Evolutionary conservation across 1,140 invertebrate genomes (phyloP), one percentile per base, ranked within the genome.

Genomic region (Drosophila arawakana): DNA sequence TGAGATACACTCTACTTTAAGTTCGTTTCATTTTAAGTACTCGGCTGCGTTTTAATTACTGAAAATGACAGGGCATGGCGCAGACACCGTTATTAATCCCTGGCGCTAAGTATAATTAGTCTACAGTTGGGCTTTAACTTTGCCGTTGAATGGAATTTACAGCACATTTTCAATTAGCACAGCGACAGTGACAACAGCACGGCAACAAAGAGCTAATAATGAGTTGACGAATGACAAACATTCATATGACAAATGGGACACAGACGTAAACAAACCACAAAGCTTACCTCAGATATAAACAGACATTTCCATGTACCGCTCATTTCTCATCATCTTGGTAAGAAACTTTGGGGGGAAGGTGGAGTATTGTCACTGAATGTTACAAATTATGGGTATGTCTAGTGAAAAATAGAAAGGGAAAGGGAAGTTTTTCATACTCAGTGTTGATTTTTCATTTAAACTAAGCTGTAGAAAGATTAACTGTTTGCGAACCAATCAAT

Each of bases 21-120:
- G 30, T 34, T 35, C 7, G 5, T 34, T 21, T 11, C 21, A 25
- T 30, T 25, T 6, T 21, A 5, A 30, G 11, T 3, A 46, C 13
- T 13, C 30, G 49, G n/a, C 6, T 13, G 81, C 37, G 50, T 71
- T 75, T 78, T 86, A 84, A 84, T 78, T 78, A 86, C 49, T 67
- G 50, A 39, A 61, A 60, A 62, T 77, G 21, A 30, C 39, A 37
- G 49, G 47, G 15, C 3, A 4, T 15, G 35, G 7, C 15, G 39
- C 13, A 37, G n/a, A 41, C 35, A 57, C 13, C 37, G 13, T 41
- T 66, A 66, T 66, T 44, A 67, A 67, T 67, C 9, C 37, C 62
- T 25, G 34, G 7, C 41, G 25, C 37, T 54, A 37, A 52, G 52
- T 50, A 15, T 35, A 44, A 41, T 65, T 49, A 65, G 25, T 37